phyloP scores from a whole-genome alignment of 2,113 vertebrate genomes.

The Herpetotheres cachinnans region DNA sequence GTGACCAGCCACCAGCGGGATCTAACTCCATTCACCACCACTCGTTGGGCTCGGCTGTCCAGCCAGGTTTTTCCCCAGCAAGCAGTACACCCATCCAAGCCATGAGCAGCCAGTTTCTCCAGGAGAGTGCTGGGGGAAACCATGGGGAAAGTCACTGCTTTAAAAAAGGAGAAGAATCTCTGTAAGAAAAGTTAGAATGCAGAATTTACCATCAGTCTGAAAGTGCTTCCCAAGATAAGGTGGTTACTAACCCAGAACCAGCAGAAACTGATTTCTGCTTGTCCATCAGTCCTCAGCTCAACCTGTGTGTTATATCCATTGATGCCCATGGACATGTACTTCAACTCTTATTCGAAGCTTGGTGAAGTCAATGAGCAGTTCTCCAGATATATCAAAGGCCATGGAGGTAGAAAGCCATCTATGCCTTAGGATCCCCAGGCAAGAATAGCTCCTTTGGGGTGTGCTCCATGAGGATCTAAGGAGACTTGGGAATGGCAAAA shows the following conservation, averaged over 20 bases:
- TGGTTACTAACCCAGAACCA: neutral
- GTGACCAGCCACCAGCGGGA: neutral
- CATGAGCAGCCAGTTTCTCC: neutral
- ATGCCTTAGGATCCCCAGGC: neutral
- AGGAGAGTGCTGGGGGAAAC: neutral
- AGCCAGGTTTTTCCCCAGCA: neutral
- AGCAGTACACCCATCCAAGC: neutral
- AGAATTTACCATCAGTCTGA: neutral
- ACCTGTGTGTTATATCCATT: too few species aligned
- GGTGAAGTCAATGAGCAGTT: neutral
- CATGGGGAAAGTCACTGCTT: neutral
- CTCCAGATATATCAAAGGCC: neutral
- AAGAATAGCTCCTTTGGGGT: neutral
- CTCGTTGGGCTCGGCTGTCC: neutral
- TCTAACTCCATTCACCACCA: neutral
- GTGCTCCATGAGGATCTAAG: neutral
- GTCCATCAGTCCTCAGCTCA: neutral
- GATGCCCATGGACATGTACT: neutral
- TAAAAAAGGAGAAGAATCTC: neutral
- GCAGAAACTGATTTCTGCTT: neutral
- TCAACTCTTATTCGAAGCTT: neutral
- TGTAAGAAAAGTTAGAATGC: neutral
- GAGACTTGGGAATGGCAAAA: neutral
- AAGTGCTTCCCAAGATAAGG: neutral
- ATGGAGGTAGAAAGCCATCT: neutral